phyloP scores from a whole-genome alignment of 2,888 invertebrate species.

The Cactoblastis cactorum region DNA sequence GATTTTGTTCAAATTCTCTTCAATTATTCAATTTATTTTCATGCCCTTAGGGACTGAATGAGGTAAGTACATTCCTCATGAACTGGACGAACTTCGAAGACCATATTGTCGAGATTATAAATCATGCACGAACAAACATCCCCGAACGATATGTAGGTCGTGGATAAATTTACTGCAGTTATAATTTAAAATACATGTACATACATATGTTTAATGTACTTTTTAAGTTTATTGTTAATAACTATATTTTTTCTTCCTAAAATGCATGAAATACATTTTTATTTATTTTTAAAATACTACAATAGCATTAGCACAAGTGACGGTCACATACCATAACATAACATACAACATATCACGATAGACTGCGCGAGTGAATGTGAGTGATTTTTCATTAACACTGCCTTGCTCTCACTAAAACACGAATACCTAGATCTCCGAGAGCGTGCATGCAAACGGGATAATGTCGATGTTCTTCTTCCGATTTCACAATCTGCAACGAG shows the following conservation, averaged over 20 bases:
- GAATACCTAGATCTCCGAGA: constrained; percentile 16
- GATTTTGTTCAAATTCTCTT: too few species aligned
- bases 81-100: background rate
- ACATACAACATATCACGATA: constrained; percentile 8
- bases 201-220: constrained; percentile 6
- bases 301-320: background rate
- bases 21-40: too few species aligned
- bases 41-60: too few species aligned
- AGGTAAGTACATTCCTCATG: too few species aligned
- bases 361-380: constrained; percentile 13
- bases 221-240: background rate
- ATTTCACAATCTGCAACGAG: constrained; percentile 92
- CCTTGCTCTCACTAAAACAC: constrained; percentile 17
- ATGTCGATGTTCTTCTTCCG: constrained; percentile 98
- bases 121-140: constrained; percentile 22
- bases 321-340: constrained; percentile 11
- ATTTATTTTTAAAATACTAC: background rate
- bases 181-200: too few species aligned
- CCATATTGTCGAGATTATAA: constrained; percentile 13
- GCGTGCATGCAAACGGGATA: constrained; percentile 42
- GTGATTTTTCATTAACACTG: constrained; percentile 13
- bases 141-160: constrained; percentile 41
- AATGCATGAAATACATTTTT: too few species aligned
- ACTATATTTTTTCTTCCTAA: too few species aligned
- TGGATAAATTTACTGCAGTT: too few species aligned